Percentiles rank a stretch among this genome's conserved stretches.
These are phyloP conservation scores for Nyctereutes procyonoides DNA, from an alignment of 2,113 vertebrate genomes.

Conservation along the genomic window DNA sequence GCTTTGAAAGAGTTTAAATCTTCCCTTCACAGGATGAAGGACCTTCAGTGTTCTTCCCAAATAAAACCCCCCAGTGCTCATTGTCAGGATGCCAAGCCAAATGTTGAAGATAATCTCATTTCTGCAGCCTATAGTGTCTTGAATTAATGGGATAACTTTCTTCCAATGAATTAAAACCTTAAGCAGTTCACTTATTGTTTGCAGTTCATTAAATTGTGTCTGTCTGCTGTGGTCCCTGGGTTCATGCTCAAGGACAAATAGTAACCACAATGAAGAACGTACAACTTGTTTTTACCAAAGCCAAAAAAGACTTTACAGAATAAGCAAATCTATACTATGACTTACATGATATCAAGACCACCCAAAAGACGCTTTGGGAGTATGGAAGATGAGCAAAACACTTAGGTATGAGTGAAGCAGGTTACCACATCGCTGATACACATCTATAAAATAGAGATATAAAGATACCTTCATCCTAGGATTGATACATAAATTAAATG, in stretches of 20 bases:
- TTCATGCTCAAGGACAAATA: slow-evolving; percentile 1
- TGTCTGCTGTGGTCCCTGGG: not conserved
- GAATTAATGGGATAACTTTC: not conserved
- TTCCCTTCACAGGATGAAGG: slow-evolving; percentile 44
- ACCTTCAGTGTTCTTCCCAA: slow-evolving; percentile 11
- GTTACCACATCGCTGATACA: not conserved
- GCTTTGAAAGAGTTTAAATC: slow-evolving; percentile 49
- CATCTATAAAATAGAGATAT: slow-evolving; percentile 43
- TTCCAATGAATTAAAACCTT: slow-evolving; percentile 30
- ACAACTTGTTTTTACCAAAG: slow-evolving; percentile 26
- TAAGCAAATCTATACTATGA: slow-evolving; percentile 33
- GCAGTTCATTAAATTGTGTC: not conserved
- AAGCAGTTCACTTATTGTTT: not conserved
- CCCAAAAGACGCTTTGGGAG: not conserved
- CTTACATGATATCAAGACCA: not conserved
- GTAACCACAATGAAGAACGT: slow-evolving; percentile 45
- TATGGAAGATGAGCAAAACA: not conserved
- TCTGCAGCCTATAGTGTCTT: not conserved
- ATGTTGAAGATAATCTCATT: slow-evolving; percentile 17
- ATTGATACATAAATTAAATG: slow-evolving; percentile 27
- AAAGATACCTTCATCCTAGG: not conserved
- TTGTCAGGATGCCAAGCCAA: slow-evolving; percentile 14
- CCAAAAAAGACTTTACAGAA: slow-evolving; percentile 22
- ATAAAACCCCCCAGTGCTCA: not conserved
- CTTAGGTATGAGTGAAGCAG: not conserved